Base-by-base conservation (phyloP, 2,113 vertebrate species). In the Perognathus longimembris region DNA sequence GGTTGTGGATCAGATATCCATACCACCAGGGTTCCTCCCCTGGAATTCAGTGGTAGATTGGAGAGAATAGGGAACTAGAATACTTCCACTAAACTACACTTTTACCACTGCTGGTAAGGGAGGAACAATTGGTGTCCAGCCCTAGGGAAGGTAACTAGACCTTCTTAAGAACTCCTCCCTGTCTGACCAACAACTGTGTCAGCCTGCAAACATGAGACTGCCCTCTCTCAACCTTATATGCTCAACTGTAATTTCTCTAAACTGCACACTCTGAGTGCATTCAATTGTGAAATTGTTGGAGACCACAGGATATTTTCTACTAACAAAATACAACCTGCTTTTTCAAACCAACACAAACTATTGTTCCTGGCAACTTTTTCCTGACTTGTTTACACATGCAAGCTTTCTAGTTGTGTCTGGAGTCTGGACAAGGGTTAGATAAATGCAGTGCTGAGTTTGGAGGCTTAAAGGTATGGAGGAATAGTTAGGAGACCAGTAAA, bases 11-110 rank as follows among this genome's bases (percentile, higher is more conserved):
- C 22, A 74, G 26, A 18, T 82, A 8, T 67, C n/a, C 17, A 9
- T 11, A 54, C 20, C 10, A 63, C 24, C 21, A 54, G 38, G 57
- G 22, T 14, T 71, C n/a, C 26, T 80, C 70, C 18, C 21, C n/a
- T 54, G 59, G 42, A 12, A 15, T 11, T 17, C 3, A 42, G 38
- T 32, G 73, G 22, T 21, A 64, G 42, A 69, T 11, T 78, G 26
- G 69, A 88, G 63, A 90, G 36, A 36, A 10, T 74, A 30, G 83
- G n/a, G 40, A 76, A 26, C 76, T 82, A 76, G 67, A 80, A 78
- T 61, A 59, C 40, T 64, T 20, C 8, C 32, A 18, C 5, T 92
- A 20, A 75, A 80, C 32, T 88, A 17, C 28, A 50, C n/a, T 22
- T 45, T 92, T 34, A 71, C 24, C 24, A n/a, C 42, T 17, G 32